These are phyloP conservation scores for Timandra comae DNA, from an alignment of 2,888 invertebrate species.

Conservation along the genomic window DNA sequence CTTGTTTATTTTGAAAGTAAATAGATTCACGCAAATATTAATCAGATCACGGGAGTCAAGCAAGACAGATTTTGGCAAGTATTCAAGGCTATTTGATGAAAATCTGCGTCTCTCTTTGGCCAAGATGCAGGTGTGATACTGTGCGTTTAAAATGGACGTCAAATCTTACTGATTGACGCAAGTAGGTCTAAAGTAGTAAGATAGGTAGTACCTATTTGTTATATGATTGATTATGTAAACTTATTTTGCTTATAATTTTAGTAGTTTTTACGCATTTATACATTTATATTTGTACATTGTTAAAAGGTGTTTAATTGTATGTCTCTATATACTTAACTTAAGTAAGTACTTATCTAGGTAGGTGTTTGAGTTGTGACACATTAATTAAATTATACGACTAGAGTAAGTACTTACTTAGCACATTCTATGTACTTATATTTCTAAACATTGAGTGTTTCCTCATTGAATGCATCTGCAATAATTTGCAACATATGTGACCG, in stretches of 20 bases:
- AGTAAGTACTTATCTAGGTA: no score
- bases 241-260: no score
- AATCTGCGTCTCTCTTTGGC: slow-evolving; percentile 71
- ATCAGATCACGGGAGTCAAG: slow-evolving; percentile 43
- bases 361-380: no score
- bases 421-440: no score
- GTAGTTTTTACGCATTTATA: no score
- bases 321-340: no score
- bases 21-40: slow-evolving; percentile 39
- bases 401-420: no score
- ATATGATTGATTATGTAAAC: no score
- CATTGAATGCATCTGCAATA: slow-evolving; percentile 41
- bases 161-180: slow-evolving; percentile 44
- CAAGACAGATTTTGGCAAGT: slow-evolving; percentile 60
- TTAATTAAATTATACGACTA: no score
- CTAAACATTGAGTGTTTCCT: slow-evolving; percentile 37
- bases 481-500: slow-evolving; percentile 37
- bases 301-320: no score
- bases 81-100: slow-evolving; percentile 64
- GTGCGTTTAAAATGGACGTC: slow-evolving; percentile 53
- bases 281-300: no score
- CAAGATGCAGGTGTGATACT: slow-evolving; percentile 37
- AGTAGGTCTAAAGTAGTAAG: slow-evolving; percentile 15
- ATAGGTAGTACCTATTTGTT: no score
- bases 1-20: slow-evolving; percentile 47